Evolutionary conservation across 1,140 invertebrate species (phyloP), one percentile per base, ranked within the genome.

Genomic region (Drosophila insularis): DNA sequence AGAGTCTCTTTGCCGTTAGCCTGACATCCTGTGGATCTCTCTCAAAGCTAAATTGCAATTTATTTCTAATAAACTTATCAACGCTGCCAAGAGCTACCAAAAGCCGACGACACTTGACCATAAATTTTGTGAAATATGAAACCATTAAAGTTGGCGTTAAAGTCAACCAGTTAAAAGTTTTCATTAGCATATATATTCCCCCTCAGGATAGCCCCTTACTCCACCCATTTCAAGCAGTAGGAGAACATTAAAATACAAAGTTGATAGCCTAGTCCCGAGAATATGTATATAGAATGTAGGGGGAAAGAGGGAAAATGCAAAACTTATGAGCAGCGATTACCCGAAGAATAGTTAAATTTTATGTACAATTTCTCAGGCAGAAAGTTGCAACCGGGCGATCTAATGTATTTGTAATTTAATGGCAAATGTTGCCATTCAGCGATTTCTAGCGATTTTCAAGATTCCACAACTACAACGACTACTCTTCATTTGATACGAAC

Each of bases 61-160:
- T 89, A 89, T 89, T 80, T 89, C 85, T 89, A 89, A 89, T 89
- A 89, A 89, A 89, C 84, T 89, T 89, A 89, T 89, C 84, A 89
- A 87, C 82, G 78, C 84, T 70, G 68, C 71, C 68, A 80, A 35
- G n/a, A 58, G 84, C 84, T 89, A 89, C 80, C 78, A 77, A 64
- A 67, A 27, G 53, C 54, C 65, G 62, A 71, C 68, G 58, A 74
- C 71, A 62, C 46, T 54, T 72, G 37, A 67, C 75, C 65, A 89
- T 89, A 89, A 89, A 84, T 89, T 89, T 68, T 13, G 65, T 89
- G 77, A 89, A 89, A 89, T 89, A 89, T 89, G 85, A 89, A 89
- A 89, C 84, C 77, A 80, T 89, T 78, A 82, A 89, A 72, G 78
- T 61, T 65, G 59, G 74, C 43, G 64, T 69, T 72, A 61, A 13